phyloP scores from a whole-genome alignment of 2,797 vertebrate species.

The Scyliorhinus canicula region DNA sequence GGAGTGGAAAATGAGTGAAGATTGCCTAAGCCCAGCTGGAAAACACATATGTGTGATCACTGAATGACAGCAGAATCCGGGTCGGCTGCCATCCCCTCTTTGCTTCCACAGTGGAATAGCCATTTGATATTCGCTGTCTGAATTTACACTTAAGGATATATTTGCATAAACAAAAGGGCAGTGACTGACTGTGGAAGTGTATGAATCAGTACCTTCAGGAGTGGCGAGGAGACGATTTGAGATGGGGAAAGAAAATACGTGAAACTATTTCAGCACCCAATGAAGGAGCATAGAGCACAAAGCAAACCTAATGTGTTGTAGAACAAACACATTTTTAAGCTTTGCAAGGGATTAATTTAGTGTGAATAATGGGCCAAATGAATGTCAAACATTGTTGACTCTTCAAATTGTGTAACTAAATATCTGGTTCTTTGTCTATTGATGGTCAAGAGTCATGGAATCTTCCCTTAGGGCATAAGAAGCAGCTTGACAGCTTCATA shows the following conservation, averaged over 20 bases:
- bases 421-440: slow-evolving; percentile 55
- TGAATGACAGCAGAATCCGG: background rate
- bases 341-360: slow-evolving; percentile 56
- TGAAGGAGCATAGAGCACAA: background rate
- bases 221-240: background rate
- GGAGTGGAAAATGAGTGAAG: background rate
- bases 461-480: slow-evolving; percentile 52
- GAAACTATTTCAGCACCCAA: background rate
- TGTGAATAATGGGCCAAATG: slow-evolving; percentile 64
- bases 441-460: slow-evolving; percentile 50
- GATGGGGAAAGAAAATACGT: background rate
- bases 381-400: slow-evolving; percentile 61
- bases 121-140: background rate
- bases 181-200: background rate
- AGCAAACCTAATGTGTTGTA: background rate
- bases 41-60: background rate
- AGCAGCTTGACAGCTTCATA: slow-evolving; percentile 41
- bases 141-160: background rate
- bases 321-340: slow-evolving; percentile 27
- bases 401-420: slow-evolving; percentile 57
- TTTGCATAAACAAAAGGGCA: background rate
- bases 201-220: background rate
- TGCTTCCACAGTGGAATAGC: background rate
- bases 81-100: background rate
- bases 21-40: background rate